Evolutionary conservation across 2,113 vertebrate species (phyloP), one percentile per base, ranked within the genome.

Genomic region (Platysternon megacephalum): DNA sequence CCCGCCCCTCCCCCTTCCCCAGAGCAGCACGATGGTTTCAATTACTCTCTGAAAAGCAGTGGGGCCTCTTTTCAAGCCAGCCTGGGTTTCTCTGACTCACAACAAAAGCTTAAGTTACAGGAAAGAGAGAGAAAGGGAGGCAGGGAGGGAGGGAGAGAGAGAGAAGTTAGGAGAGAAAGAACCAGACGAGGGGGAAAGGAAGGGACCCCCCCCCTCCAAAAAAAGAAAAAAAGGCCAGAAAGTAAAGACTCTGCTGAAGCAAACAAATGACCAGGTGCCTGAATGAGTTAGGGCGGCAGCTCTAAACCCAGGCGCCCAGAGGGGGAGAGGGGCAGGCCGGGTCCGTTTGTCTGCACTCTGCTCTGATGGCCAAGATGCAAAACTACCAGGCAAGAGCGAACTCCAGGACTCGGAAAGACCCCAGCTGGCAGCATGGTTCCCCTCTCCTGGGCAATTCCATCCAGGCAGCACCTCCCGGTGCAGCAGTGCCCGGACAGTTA

Each of bases 31-130:
- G 96, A 96, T 89, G 97, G 98, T 98, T 98, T 98, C 98, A 98
- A 98, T 98, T 98, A 98, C 97, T 96, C 98, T 96, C 98, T 97
- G 98, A 98, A 98, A 98, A 97, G 97, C 97, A 96, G 87, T 94
- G 97, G 98, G 98, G 98, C 98, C 98, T 97, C 97, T 97, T 97
- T 98, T 97, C 98, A 97, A 97, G 97, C 96, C 95, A 97, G 98
- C 95, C 97, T 86, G 76, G 94, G 97, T 81, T 94, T 91, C 98
- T 97, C 98, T 95, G 94, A 96, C 97, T 97, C 97, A 97, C 98
- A 98, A 97, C 98, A 98, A 97, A 98, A 98, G 98, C 97, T 98
- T 97, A 97, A 98, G 97, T 98, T 98, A 98, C 98, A 98, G 98
- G 98, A 98, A 98, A 97, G 97, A 92, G 95, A 95, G 95, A 89